Base-by-base conservation (phyloP, 2,797 vertebrate species). In the Syngnathus rostellatus region DNA sequence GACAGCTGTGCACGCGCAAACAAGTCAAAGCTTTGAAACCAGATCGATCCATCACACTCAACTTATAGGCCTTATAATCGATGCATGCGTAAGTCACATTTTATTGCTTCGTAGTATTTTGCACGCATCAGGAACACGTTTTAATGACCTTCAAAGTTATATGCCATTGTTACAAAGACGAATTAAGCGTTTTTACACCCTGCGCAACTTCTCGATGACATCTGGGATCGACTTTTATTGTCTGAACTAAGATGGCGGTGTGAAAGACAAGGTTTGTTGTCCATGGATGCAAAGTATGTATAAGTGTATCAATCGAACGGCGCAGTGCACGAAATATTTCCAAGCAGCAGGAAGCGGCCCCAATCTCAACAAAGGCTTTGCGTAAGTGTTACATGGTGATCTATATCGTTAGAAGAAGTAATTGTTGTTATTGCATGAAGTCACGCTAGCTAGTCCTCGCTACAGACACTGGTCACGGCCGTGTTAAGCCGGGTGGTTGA, bases 261-360 rank as follows among this genome's bases (percentile, higher is more conserved):
- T 84, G 62, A 86, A 75, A 82, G 66, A 64, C 69, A n/a, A 63
- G 76, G 79, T 87, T 85, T 88, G 81, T 88, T 89, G 78, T 88
- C 69, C 74, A 74, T 68, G 74, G 73, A 65, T 75, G 55, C 70
- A 77, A 85, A 90, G 83, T 88, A 91, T 92, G 89, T 87, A 86
- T 76, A 89, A 84, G 88, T 87, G 87, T 83, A 70, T 90, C 87
- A 91, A 79, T 77, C 84, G 81, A 69, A 37, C 83, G 68, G 78
- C 78, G 71, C 79, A 79, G 66, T 79, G 76, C 63, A 77, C 71
- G 5, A 85, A 70, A 76, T 69, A 76, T 43, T 63, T 78, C 8
- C 78, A 64, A 23, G 58, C 82, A 76, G 65, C 72, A 71, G 77
- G 67, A 70, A 66, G 10, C 70, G 53, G 45, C 40, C 68, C 74